Evolutionary conservation across 2,113 vertebrate genomes (phyloP), one percentile per base, ranked within the genome.

Genomic region (Castor canadensis): DNA sequence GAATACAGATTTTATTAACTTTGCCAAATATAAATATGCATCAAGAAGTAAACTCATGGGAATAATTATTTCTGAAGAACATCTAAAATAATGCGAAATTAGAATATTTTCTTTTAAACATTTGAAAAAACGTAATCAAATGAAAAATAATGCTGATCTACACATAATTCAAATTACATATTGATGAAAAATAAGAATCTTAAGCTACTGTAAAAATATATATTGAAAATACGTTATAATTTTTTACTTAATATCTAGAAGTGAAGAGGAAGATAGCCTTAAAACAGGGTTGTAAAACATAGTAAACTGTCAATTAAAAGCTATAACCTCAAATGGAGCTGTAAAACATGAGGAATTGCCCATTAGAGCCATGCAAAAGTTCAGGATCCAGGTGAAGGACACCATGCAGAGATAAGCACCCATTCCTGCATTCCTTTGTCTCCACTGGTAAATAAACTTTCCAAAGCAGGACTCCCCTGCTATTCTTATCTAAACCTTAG

Each of bases 51-150:
- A 93, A 79, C 72, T 56, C 72, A 28, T 4, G 40, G 45, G 69
- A 95, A 69, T 43, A 89, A 93, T 77, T 5, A 38, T 76, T 15
- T 87, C 9, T 54, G 45, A 38, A 66, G 19, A 91, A 81, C 30
- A 91, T 94, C 24, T 40, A 76, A 90, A 90, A 58, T 80, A 67
- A 84, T 62, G 30, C 5, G 89, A 24, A 85, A 80, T 80, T 71
- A 28, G 15, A 80, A 90, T 8, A 64, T 5, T 47, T 67, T 62
- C 30, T 32, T 84, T 69, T 13, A 93, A 93, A 43, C n/a, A 76
- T 67, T 73, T 95, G 6, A 3, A 82, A 79, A 56, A 35, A 88
- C 20, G 52, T 5, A 49, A 58, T 35, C 19, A 76, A 85, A 86
- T 84, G 28, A n/a, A 90, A 81, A 87, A 87, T 52, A 52, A 52